A percentile compares a stretch with the other conserved stretches of the same genome.
These are phyloP conservation scores for Pituophis catenifer DNA, from an alignment of 2,113 vertebrate genomes.

Conservation along the genomic window DNA sequence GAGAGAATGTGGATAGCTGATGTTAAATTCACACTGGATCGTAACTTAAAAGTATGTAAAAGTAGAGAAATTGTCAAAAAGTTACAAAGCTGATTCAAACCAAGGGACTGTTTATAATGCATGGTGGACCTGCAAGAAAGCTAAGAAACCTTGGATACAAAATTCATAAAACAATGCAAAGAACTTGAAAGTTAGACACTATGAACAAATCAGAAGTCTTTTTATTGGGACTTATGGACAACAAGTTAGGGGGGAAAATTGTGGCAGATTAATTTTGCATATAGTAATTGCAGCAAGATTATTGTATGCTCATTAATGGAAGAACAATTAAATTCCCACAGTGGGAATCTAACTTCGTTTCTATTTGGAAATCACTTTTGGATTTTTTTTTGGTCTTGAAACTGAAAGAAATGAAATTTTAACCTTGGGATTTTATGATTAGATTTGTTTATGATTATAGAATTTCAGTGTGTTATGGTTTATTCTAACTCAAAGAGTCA, in stretches of 20 bases:
- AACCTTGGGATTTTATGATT: not conserved
- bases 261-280: not conserved
- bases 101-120: not conserved
- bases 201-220: not conserved
- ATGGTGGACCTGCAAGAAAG: not conserved
- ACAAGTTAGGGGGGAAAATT: not conserved
- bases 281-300: not conserved
- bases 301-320: not conserved
- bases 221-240: not conserved
- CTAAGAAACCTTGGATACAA: not conserved
- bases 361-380: not conserved
- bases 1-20: not conserved
- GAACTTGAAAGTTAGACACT: not conserved
- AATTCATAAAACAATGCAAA: not conserved
- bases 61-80: not conserved
- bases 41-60: not conserved
- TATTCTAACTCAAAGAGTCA: not conserved
- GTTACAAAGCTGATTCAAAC: not conserved
- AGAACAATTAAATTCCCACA: not conserved
- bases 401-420: not conserved
- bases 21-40: not conserved
- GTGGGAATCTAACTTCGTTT: not conserved
- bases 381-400: not conserved
- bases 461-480: not conserved
- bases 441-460: not conserved